Conservation (phyloP, 2,797 vertebrate species). For the Diglossa cyanea region DNA sequence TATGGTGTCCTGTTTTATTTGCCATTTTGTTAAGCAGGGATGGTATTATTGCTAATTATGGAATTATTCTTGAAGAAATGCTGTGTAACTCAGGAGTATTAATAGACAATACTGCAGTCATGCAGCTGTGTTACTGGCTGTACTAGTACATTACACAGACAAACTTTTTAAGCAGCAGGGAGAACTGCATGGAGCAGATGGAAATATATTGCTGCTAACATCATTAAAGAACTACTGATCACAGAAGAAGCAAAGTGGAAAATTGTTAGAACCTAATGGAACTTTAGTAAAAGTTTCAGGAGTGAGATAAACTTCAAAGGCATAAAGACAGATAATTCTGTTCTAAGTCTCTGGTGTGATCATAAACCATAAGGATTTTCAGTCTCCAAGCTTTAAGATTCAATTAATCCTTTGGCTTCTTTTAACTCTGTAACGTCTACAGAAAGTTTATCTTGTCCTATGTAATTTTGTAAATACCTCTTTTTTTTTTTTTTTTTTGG, state of each 20-base stretch:
- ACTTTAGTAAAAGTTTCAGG: neutral
- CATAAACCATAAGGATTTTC: neutral
- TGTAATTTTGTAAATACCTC: neutral
- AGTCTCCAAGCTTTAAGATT: neutral
- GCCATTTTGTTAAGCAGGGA: neutral
- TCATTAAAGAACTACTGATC: neutral
- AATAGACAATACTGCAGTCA: neutral
- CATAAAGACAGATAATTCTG: neutral
- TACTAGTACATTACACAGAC: neutral
- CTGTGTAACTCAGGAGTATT: neutral
- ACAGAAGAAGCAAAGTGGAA: neutral
- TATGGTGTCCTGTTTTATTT: neutral
- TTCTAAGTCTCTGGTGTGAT: neutral
- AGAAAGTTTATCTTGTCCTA: neutral
- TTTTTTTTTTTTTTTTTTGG: neutral
- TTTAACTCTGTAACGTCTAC: neutral
- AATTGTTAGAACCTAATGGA: neutral
- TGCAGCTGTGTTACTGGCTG: neutral
- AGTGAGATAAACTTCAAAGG: conserved; percentile 28
- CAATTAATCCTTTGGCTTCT: neutral
- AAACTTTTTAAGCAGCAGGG: neutral
- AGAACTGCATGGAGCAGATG: neutral
- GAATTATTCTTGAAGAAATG: neutral
- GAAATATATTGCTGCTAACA: neutral
- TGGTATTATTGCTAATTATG: neutral